These are phyloP conservation scores for Steinernema carpocapsae DNA, from an alignment of 2,888 invertebrate genomes.

Conservation along the genomic window DNA sequence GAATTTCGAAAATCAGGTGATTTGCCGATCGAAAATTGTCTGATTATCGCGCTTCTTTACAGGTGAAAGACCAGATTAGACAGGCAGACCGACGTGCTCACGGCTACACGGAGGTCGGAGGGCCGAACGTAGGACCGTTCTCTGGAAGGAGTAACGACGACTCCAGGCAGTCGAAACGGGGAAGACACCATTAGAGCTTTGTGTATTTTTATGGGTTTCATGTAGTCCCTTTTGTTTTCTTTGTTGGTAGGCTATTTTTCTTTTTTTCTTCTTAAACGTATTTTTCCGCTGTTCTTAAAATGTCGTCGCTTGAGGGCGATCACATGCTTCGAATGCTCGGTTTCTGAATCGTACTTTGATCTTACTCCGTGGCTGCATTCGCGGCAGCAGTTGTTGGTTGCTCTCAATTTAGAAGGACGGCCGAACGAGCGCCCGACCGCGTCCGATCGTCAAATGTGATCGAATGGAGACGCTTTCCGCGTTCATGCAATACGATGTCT, in stretches of 20 bases:
- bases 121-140: neutral
- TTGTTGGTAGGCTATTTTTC: neutral
- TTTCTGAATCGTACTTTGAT: neutral
- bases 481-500: too few species aligned
- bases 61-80: constrained; percentile 6
- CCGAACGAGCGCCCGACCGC: too few species aligned
- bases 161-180: constrained; percentile 27
- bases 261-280: neutral
- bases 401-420: neutral
- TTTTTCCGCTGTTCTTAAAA: neutral
- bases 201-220: neutral
- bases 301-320: neutral
- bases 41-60: neutral
- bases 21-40: neutral
- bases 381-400: constrained; percentile 5
- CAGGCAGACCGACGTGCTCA: neutral
- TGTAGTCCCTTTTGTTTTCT: neutral
- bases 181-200: constrained; percentile 28
- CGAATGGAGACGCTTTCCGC: too few species aligned
- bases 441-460: neutral
- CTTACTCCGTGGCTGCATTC: neutral
- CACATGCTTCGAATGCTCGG: constrained; percentile 16
- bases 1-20: constrained; percentile 27
- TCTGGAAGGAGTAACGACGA: neutral
- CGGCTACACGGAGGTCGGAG: neutral